Conservation (phyloP, 2,113 vertebrate species). For the Scomber japonicus region DNA sequence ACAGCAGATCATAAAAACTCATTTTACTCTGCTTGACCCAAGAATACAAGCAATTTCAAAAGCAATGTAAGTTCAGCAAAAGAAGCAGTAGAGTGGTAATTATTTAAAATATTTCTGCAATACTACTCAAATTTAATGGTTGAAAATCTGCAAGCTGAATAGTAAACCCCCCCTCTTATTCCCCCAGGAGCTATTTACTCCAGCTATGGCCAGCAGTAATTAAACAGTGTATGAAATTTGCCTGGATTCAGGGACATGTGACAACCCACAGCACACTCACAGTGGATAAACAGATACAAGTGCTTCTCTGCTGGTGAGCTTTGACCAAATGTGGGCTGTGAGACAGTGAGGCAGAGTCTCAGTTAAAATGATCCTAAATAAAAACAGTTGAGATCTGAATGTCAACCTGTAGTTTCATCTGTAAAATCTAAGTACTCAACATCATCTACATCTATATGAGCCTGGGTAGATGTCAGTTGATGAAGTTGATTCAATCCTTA, state of each 20-base stretch:
- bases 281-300: slow-evolving; percentile 1
- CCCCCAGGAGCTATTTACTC: slow-evolving; percentile 11
- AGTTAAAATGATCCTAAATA: no score
- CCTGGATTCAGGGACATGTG: slow-evolving; percentile 44
- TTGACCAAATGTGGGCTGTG: background rate
- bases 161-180: background rate
- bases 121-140: background rate
- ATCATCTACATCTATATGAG: background rate
- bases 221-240: slow-evolving; percentile 40
- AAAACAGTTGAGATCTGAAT: background rate
- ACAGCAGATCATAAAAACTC: background rate
- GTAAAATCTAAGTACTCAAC: no score
- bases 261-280: background rate
- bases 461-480: background rate
- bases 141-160: background rate
- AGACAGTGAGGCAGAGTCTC: no score
- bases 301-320: slow-evolving; percentile 18
- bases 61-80: no score
- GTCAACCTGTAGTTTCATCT: background rate
- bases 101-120: background rate
- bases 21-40: background rate
- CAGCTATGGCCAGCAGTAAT: slow-evolving; percentile 5
- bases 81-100: no score
- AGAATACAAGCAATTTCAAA: background rate
- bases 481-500: background rate